These are phyloP conservation scores for Trisateles emortualis DNA, from an alignment of 2,888 invertebrate species.

Conservation along the genomic window DNA sequence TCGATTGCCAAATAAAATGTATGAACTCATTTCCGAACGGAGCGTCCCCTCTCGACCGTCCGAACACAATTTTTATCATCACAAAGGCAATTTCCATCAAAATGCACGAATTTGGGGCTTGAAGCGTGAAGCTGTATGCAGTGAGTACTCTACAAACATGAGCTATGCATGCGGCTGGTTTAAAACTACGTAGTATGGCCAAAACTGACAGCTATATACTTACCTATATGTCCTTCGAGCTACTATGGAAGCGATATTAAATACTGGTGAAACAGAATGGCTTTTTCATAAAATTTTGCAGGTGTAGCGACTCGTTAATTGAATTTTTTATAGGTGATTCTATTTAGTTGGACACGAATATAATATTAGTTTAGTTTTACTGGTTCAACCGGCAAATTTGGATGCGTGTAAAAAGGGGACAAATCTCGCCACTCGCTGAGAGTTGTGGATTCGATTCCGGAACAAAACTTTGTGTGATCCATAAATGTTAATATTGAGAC, in stretches of 20 bases:
- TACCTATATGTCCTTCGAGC: background rate
- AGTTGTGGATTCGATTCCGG: too few relatives aligned
- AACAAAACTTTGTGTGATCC: too few relatives aligned
- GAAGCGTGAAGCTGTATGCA: conserved; percentile 58
- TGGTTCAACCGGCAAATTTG: too few relatives aligned
- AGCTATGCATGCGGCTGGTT: conserved; percentile 21
- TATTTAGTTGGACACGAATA: too few relatives aligned
- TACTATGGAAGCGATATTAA: background rate
- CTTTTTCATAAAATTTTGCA: background rate
- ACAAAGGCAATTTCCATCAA: conserved; percentile 78
- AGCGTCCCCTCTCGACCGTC: conserved; percentile 59
- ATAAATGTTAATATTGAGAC: too few relatives aligned
- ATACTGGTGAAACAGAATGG: background rate
- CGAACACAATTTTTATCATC: conserved; percentile 73
- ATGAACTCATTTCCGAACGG: conserved; percentile 75
- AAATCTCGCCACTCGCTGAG: too few relatives aligned
- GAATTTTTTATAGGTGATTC: too few relatives aligned
- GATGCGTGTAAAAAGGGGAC: too few relatives aligned
- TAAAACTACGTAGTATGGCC: conserved; percentile 25
- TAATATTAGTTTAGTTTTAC: too few relatives aligned
- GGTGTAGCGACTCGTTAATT: too few relatives aligned
- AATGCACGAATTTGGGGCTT: conserved; percentile 72
- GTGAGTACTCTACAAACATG: conserved; percentile 42
- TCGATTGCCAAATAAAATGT: conserved; percentile 74
- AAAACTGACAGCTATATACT: background rate